Base-by-base conservation (phyloP, 2,797 vertebrate genomes). In the Taenioides sp. region DNA sequence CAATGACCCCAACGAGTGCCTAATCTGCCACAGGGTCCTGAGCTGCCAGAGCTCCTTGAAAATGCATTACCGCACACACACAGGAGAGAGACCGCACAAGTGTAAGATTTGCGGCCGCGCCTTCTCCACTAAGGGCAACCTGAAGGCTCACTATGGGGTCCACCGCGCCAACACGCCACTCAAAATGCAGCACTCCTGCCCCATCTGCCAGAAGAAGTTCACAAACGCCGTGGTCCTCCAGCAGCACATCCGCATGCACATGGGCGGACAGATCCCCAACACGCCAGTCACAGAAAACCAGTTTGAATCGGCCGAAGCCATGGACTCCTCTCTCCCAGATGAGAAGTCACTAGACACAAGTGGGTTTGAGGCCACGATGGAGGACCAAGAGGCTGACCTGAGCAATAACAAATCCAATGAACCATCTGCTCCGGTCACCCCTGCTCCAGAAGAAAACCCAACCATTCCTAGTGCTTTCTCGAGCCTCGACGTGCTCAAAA, bases 21-120 rank as follows among this genome's bases (percentile, higher is more conserved):
- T 96, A 17, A 97, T 99, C 68, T 99, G 98, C 76, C 98, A 99
- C 67, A 83, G 97, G 25, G 95, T 99, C 52, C 91, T 99, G 64
- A 99, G 98, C 85, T 99, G 98, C 88, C 98, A 98, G 80, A 99
- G 98, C 75, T 98, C 98, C 0, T 95, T 99, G 37, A 99, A 98
- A 80, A 99, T 99, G 97, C 98, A 99, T 94, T 98, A 99, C 75
- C 97, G 98, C 7, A 99, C 98, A 14, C 98, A 99, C 92, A 99
- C 98, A 0, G 98, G 98, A 0, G 98, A 99, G 90, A 92, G 98
- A 73, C 98, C 98, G 0, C 98, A 98, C 92, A 98, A 97, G 82
- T 99, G 98, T 50, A 98, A 98, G 86, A 95, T 98, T 86, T 99
- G 98, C 5, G 97, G 96, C 63, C 95, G 97, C 0, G 98, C 98